Base-by-base conservation (phyloP, 2,797 vertebrate species). In the Scyliorhinus canicula region DNA sequence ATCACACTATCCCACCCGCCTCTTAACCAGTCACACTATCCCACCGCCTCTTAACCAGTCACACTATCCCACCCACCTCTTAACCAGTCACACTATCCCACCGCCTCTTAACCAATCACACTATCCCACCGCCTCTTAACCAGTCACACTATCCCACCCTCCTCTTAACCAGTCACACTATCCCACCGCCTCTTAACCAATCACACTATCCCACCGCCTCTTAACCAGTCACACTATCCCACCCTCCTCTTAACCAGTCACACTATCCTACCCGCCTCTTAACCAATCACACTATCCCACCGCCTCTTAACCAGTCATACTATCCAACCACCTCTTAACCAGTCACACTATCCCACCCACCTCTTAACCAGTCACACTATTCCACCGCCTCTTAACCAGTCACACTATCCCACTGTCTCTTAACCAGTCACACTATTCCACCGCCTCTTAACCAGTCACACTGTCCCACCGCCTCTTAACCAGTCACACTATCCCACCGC, bases 181-280 rank as follows among this genome's bases (percentile, higher is more conserved):
- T 93, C 96, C 95, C 95, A 96, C 95, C 93, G 95, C 79, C 69
- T 50, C 31, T 65, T 65, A 77, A 16, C 35, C 35, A 52, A 12
- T 28, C 67, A 19, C 67, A 84, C n/a, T n/a, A n/a, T 93, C 96
- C 95, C 95, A 96, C 95, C 93, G 95, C 79, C 69, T 50, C 31
- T 65, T 65, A 77, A 16, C 35, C 35, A 52, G 12, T 28, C 67
- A 19, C 67, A 84, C n/a, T n/a, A n/a, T 93, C 96, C 95, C 95
- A 96, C 95, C 93, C 95, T 79, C 69, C n/a, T 50, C 31, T 65
- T 65, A 77, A 16, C 35, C 35, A 52, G 12, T 28, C 67, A 19
- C 67, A 84, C n/a, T n/a, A n/a, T 93, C 96, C 95, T 95, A 96
- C 95, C 93, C 95, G 84, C 69, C n/a, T 50, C 31, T 65, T 65